Base-by-base conservation (phyloP, 2,797 vertebrate genomes). In the Lepilemur ruficaudatus region DNA sequence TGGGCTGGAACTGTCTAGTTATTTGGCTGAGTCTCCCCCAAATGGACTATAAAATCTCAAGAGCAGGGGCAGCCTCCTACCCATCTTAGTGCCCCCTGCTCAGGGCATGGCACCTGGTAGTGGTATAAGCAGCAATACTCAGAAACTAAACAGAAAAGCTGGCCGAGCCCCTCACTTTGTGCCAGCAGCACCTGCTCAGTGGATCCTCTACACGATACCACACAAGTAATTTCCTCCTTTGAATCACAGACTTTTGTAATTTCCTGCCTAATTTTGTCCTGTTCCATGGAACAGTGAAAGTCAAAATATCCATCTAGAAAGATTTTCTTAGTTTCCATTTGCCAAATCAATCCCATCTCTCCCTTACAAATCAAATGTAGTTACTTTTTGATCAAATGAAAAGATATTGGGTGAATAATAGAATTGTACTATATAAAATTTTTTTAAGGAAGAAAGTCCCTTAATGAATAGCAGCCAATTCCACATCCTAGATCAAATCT, bases 261-360 rank as follows among this genome's bases (percentile, higher is more conserved):
- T 96, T 96, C 95, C 89, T 89, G 89, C 82, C 80, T 95, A 48
- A 78, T 69, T 86, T 89, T 92, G 70, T 89, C 93, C 86, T 78
- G 48, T 82, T 91, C 76, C 23, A n/a, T 80, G 30, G 65, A 83
- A 90, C 14, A 67, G 69, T 46, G 65, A 93, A 55, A 90, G 93
- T 82, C 83, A 89, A 95, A 95, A 55, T 55, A 76, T 67, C 94
- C 55, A 78, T 72, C 93, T 87, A 95, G 96, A 89, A 93, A 92
- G 46, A 83, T 61, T 80, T 61, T 55, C 89, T 87, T 78, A 32
- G 59, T 96, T 96, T 92, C 89, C 69, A 93, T 82, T 89, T 89
- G 35, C 70, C 83, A 84, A 76, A 93, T 94, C 82, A 86, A 87
- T 72, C 43, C 83, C 75, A 35, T 72, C 46, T 86, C 35, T 55